A percentile compares a stretch with the other conserved stretches of the same genome.
Conservation (phyloP, 1,140 invertebrate species). For the Diorhabda elongata region DNA sequence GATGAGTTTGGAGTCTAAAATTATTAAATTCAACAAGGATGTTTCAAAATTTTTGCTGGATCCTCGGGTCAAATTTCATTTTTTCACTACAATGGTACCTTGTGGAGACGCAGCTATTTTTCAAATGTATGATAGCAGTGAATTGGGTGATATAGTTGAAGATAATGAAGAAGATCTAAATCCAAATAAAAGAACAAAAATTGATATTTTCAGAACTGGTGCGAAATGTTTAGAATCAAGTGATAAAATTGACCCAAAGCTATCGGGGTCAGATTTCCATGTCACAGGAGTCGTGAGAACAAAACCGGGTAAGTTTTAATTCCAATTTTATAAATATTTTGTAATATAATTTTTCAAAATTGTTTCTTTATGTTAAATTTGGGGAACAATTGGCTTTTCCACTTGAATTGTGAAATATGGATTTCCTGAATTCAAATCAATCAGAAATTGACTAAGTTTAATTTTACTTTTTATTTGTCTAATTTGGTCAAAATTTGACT, state of each 20-base stretch:
- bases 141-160: constrained; percentile 40
- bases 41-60: constrained; percentile 52
- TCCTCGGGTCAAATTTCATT: constrained; percentile 69
- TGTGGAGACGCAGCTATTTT: constrained; percentile 95
- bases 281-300: constrained; percentile 70
- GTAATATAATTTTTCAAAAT: too few relatives aligned
- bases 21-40: constrained; percentile 45
- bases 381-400: too few relatives aligned
- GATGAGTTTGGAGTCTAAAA: constrained; percentile 46
- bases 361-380: too few relatives aligned
- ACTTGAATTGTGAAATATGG: too few relatives aligned
- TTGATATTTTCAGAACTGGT: constrained; percentile 78
- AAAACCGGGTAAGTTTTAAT: constrained; percentile 68
- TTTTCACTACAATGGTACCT: constrained; percentile 82
- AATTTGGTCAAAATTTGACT: too few relatives aligned
- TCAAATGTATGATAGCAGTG: constrained; percentile 50
- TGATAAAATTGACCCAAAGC: constrained; percentile 53
- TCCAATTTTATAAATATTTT: too few relatives aligned
- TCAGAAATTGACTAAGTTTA: too few relatives aligned
- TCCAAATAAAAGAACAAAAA: constrained; percentile 43
- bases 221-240: constrained; percentile 72
- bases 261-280: constrained; percentile 64
- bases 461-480: too few relatives aligned
- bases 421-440: too few relatives aligned
- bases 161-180: constrained; percentile 27